Percentiles rank a stretch among this genome's conserved stretches.
Conservation (phyloP, 2,797 vertebrate genomes). For the Miichthys miiuy region DNA sequence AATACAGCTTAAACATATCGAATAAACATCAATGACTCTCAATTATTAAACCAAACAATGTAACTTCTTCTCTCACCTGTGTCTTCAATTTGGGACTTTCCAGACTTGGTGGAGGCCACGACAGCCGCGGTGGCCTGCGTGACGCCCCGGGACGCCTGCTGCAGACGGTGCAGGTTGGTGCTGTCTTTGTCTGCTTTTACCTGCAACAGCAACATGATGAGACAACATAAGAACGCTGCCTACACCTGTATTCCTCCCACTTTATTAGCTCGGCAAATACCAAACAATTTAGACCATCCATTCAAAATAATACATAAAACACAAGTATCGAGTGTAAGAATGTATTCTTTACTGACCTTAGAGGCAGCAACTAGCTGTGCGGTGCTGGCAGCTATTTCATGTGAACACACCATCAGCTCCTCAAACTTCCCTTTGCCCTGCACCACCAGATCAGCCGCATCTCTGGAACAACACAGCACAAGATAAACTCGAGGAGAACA, state of each 20-base stretch:
- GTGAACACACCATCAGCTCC: constrained; percentile 97
- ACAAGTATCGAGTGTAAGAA: not conserved
- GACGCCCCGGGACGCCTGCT: constrained; percentile 92
- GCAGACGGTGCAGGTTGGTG: constrained; percentile 89
- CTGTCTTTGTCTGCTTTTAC: constrained; percentile 98
- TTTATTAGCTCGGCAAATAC: no score
- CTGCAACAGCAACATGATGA: constrained; percentile 70
- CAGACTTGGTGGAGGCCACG: constrained; percentile 96
- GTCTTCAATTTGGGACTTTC: constrained; percentile 95
- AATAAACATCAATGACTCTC: no score
- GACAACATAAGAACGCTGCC: no score
- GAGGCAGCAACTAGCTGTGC: constrained; percentile 97
- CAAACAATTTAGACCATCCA: no score
- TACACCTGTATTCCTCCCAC: no score
- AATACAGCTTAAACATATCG: not conserved
- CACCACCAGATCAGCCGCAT: constrained; percentile 95
- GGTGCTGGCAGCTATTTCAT: constrained; percentile 96
- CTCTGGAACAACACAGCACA: constrained; percentile 79
- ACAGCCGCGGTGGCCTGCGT: constrained; percentile 94
- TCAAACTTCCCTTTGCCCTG: constrained; percentile 96
- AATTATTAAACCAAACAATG: not conserved
- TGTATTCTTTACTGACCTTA: constrained; percentile 85
- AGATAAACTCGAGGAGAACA: not conserved
- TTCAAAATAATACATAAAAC: no score
- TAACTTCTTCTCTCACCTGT: constrained; percentile 82